These are phyloP conservation scores for Coluber constrictor DNA, from an alignment of 2,797 vertebrate genomes.

Conservation along the genomic window DNA sequence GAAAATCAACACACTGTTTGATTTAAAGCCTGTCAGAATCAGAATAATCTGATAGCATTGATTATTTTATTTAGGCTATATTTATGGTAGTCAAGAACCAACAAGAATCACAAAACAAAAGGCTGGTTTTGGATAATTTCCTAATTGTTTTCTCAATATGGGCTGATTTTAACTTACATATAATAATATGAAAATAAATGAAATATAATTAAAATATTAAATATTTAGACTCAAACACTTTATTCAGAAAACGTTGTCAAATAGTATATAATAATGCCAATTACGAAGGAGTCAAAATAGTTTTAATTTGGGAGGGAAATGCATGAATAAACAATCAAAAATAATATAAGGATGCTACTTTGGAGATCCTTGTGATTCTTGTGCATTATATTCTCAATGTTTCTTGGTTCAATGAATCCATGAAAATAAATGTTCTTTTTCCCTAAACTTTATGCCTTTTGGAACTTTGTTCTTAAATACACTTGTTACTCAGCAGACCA, in stretches of 20 bases:
- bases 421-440: background rate
- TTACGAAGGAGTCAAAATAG: no score
- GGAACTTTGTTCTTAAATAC: background rate
- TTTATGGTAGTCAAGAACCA: conserved; percentile 20
- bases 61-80: conserved; percentile 11
- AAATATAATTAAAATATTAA: background rate
- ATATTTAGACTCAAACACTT: no score
- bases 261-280: no score
- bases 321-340: background rate
- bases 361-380: background rate
- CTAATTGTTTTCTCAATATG: background rate
- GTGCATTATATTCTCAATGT: background rate
- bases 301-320: background rate
- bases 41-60: conserved; percentile 19
- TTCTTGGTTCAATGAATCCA: background rate
- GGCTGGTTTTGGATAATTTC: background rate
- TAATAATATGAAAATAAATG: background rate
- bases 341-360: background rate
- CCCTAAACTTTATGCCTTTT: background rate
- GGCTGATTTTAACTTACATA: background rate
- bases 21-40: background rate
- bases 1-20: background rate
- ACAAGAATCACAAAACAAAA: background rate
- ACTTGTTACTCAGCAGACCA: background rate
- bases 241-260: no score